Evolutionary conservation across 2,797 vertebrate genomes (phyloP), one percentile per base, ranked within the genome.

Genomic region (Pangasius larnaudii): DNA sequence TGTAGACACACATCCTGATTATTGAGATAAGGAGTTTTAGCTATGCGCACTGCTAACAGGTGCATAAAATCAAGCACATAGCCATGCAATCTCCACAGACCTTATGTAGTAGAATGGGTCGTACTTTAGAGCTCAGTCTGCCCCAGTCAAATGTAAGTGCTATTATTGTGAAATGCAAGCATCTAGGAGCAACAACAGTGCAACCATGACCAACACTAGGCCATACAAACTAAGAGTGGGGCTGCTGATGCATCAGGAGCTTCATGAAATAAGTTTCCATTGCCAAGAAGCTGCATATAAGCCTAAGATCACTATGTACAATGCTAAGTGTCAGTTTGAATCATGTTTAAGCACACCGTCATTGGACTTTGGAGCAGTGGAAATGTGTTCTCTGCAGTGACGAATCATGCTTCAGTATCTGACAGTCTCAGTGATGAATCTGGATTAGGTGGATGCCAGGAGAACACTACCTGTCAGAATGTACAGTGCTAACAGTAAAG

Each of bases 151-250:
- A 16, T 83, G 0, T 13, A 33, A 83, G 42, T 67, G 46, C 81
- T 84, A 51, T 49, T 33, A 67, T 67, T 84, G 16, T 33, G n/a
- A 67, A 67, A 84, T 51, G 18, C n/a, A n/a, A 82, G 36, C 10
- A 14, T n/a, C 24, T 82, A 18, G 39, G 58, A 63, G 36, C n/a
- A 63, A 59, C 30, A 80, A 63, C 22, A 81, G 79, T 18, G 33
- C 61, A 84, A 67, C 3, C 63, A 51, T 19, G 27, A 83, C 46
- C 8, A 39, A 5, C 11, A 0, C 10, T 39, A 42, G 22, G 27
- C 39, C 36, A n/a, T 27, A 39, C 36, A 82, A 82, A 82, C 1
- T 63, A 14, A 63, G 59, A 51, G 18, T 16, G 1, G 27, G 8
- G 36, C 6, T n/a, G 59, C 24, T 16, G 10, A 83, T 49, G 27